These are phyloP conservation scores for Neogobius melanostomus DNA, from an alignment of 2,113 vertebrate species.

Conservation along the genomic window DNA sequence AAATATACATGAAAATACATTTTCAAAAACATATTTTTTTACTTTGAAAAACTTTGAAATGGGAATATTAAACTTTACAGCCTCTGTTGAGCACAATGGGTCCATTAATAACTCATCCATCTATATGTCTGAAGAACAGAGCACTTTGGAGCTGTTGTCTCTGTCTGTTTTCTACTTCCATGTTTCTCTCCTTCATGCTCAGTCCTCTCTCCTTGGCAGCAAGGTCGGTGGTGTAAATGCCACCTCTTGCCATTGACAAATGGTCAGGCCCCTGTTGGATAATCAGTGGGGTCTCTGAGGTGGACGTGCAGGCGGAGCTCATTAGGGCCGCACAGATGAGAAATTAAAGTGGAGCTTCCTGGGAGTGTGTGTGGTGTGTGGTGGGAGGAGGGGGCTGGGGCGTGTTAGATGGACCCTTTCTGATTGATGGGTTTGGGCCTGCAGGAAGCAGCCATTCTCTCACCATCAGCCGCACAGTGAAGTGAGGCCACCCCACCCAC, in stretches of 20 bases:
- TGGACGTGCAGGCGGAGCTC: slow-evolving; percentile 74
- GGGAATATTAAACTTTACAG: not conserved
- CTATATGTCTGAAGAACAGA: not conserved
- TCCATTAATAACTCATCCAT: not conserved
- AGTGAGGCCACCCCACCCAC: slow-evolving; percentile 4
- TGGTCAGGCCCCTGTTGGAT: slow-evolving; percentile 61
- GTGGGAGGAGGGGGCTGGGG: slow-evolving; percentile 5
- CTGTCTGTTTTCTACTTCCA: not conserved
- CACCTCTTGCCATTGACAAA: slow-evolving; percentile 74
- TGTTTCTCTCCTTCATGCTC: slow-evolving; percentile 20
- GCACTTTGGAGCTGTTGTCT: not conserved
- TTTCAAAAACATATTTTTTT: not conserved
- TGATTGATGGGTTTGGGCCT: slow-evolving; percentile 68
- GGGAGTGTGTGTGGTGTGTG: not conserved
- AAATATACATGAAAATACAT: slow-evolving; percentile 7
- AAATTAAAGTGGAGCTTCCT: slow-evolving; percentile 74
- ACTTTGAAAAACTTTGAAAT: not conserved
- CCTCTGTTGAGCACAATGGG: slow-evolving; percentile 1
- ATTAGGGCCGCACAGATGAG: slow-evolving; percentile 72
- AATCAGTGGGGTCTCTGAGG: slow-evolving; percentile 74
- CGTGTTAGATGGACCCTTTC: slow-evolving; percentile 52
- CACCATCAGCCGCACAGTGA: slow-evolving; percentile 5
- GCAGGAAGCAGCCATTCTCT: slow-evolving; percentile 48
- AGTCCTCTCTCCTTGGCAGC: slow-evolving; percentile 62
- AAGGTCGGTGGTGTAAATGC: slow-evolving; percentile 74